These are phyloP conservation scores for Tangara arthus DNA, from an alignment of 2,797 vertebrate species.

Conservation along the genomic window DNA sequence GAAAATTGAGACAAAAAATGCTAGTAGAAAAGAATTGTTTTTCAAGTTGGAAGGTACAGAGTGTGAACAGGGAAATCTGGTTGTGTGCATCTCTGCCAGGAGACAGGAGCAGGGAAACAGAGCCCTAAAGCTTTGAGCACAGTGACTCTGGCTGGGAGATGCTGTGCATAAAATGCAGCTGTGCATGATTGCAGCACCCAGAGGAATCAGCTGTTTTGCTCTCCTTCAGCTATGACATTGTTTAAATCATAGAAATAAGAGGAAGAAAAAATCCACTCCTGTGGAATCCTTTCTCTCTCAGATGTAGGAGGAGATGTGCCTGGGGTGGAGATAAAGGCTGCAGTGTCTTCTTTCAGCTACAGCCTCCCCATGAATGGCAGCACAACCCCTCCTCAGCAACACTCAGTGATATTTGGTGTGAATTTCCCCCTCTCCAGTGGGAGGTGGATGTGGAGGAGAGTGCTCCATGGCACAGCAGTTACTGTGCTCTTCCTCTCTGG, in stretches of 20 bases:
- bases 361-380: not conserved
- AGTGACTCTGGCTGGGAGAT: not conserved
- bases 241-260: not conserved
- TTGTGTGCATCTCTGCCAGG: not conserved
- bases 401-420: not conserved
- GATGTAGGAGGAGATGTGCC: not conserved
- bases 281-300: not conserved
- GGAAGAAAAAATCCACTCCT: not conserved
- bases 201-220: not conserved
- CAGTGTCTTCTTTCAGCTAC: not conserved
- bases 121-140: not conserved
- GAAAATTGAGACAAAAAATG: not conserved
- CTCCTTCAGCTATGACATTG: not conserved
- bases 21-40: not conserved
- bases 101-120: not conserved
- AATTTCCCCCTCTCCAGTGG: not conserved
- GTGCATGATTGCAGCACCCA: not conserved
- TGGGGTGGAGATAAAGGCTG: not conserved
- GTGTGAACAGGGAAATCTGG: not conserved
- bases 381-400: not conserved
- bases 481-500: not conserved
- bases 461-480: not conserved
- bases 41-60: not conserved
- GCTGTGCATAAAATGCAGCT: not conserved
- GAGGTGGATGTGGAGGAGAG: not conserved